These are phyloP conservation scores for Nycticebus coucang DNA, from an alignment of 2,113 vertebrate species.

Conservation along the genomic window DNA sequence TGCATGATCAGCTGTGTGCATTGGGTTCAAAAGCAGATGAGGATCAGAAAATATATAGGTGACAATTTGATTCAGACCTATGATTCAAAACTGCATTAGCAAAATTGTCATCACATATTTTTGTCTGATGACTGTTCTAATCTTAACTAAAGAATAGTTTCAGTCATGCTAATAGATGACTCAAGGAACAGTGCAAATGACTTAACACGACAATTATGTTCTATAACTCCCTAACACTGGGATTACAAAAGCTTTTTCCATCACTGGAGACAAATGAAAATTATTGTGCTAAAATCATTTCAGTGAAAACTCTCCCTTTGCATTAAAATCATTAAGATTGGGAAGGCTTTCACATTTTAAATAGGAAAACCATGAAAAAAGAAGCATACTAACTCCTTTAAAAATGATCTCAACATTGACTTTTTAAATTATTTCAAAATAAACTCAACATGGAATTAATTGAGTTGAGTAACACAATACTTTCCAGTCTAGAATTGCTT, in stretches of 20 bases:
- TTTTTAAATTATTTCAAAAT: not conserved
- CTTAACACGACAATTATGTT: conserved; percentile 27
- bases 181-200: conserved; percentile 44
- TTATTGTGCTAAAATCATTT: not conserved
- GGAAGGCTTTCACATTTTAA: conserved; percentile 12
- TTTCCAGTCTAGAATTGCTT: not conserved
- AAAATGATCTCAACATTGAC: not conserved
- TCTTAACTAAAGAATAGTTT: conserved; percentile 59
- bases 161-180: conserved; percentile 16
- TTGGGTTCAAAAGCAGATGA: not conserved
- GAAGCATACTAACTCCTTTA: not conserved
- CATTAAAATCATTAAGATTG: not conserved
- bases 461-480: not conserved
- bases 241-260: not conserved
- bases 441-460: not conserved
- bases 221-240: not conserved
- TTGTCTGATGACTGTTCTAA: conserved; percentile 36
- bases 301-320: conserved; percentile 7
- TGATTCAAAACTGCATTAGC: conserved; percentile 39
- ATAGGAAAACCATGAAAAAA: not conserved
- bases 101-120: conserved; percentile 17
- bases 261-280: not conserved
- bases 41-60: not conserved
- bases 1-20: not conserved
- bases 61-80: conserved; percentile 1